Evolutionary conservation across 37 sponge, comb jelly and placozoan species (phyloP).

Genomic region (Dysidea cf. avara): DNA sequence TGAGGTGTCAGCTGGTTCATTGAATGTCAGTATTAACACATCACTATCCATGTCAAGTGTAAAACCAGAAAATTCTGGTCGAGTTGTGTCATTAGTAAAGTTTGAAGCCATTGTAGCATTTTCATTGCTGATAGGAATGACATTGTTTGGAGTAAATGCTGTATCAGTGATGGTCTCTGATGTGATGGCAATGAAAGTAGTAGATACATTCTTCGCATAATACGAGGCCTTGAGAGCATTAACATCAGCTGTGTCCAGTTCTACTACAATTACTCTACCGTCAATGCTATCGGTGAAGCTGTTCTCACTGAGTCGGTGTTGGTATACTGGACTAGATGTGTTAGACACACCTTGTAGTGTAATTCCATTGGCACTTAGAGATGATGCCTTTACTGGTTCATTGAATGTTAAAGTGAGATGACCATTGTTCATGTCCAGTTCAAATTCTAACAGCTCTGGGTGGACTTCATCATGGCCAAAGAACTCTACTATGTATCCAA

Average conservation of each 20-base stretch:
- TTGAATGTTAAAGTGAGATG: conserved; percentile 77
- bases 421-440: conserved; percentile 59
- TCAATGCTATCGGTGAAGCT: conserved; percentile 38
- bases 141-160: conserved; percentile 71
- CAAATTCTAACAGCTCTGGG: conserved; percentile 61
- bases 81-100: conserved; percentile 56
- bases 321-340: conserved; percentile 29
- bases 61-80: conserved; percentile 48
- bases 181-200: conserved; percentile 65
- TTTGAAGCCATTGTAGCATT: conserved; percentile 30
- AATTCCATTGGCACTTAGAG: conserved; percentile 71
- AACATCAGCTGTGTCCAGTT: conserved; percentile 43
- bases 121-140: conserved; percentile 36
- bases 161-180: conserved; percentile 72
- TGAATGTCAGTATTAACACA: conserved; percentile 71
- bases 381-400: conserved; percentile 72
- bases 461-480: conserved; percentile 49
- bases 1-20: conserved; percentile 68
- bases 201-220: conserved; percentile 71
- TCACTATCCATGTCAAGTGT: conserved; percentile 79
- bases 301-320: conserved; percentile 50
- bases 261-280: conserved; percentile 44
- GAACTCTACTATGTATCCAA: conserved; percentile 64
- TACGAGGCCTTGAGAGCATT: conserved; percentile 70
- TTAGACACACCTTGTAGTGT: conserved; percentile 65